Evolutionary conservation across 2,888 invertebrate species (phyloP).

Genomic region (Tenodera sinensis): DNA sequence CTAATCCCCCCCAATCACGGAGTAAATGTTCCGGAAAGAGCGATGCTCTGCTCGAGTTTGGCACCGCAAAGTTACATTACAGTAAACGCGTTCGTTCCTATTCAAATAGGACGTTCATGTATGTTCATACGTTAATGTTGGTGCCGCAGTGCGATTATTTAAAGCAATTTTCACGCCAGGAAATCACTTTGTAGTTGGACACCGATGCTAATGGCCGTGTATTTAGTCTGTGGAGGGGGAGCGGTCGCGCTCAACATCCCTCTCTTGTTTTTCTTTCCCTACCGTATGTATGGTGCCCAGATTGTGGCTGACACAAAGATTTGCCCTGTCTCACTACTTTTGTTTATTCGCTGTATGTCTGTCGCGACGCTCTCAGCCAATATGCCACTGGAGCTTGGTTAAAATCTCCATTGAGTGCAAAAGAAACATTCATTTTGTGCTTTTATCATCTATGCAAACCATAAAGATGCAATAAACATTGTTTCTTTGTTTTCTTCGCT

Average conservation of each 20-base stretch:
- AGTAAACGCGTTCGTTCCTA: neutral
- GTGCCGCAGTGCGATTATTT: slow-evolving; percentile 8
- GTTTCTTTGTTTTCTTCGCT: no score
- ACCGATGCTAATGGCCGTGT: slow-evolving; percentile 13
- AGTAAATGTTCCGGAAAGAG: slow-evolving; percentile 14
- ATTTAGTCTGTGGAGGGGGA: neutral
- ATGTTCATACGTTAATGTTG: slow-evolving; percentile 4
- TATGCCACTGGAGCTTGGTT: no score
- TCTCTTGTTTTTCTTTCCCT: neutral
- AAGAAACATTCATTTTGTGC: no score
- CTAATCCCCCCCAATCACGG: slow-evolving; percentile 11
- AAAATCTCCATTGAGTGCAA: no score
- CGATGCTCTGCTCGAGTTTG: neutral
- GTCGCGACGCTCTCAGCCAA: no score
- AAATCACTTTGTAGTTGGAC: slow-evolving; percentile 9
- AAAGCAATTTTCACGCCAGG: slow-evolving; percentile 16
- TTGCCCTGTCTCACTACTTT: neutral
- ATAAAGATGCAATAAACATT: no score
- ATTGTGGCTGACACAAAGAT: neutral
- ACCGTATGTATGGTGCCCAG: neutral
- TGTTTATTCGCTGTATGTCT: no score
- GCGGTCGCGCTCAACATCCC: neutral
- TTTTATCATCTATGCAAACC: no score
- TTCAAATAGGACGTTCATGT: neutral
- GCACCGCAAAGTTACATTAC: neutral